Base-by-base conservation (phyloP, 2,113 vertebrate species). In the Myiopsitta monachus region DNA sequence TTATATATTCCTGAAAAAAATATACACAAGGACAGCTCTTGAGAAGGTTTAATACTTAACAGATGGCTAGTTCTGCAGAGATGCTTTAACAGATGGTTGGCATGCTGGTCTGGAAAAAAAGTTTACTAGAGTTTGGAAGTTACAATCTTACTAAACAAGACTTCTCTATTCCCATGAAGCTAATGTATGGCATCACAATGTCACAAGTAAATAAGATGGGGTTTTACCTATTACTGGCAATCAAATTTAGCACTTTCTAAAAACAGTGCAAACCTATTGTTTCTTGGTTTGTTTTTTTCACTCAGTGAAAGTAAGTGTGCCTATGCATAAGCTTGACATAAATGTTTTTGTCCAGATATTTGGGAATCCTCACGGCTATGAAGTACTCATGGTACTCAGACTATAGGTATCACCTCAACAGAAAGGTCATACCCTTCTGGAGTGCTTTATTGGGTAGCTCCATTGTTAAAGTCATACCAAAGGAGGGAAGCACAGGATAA, bases 31-130 rank as follows among this genome's bases (percentile, higher is more conserved):
- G 52, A 83, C 7, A 83, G 28, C 33, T 74, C 63, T 75, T 81
- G 77, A 93, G 89, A 93, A 91, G 54, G 95, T 91, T 95, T 92
- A 94, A 49, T 77, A 75, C 63, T 89, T 94, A 97, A 94, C 95
- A 98, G 97, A 97, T 95, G 92, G 94, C n/a, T 90, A 84, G 61
- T 47, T 96, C 66, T 97, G 62, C 47, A 94, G 62, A 87, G 77
- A 83, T 88, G 83, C 22, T 77, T 95, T 89, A 92, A 51, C 97
- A 98, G 95, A 97, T 97, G 96, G 96, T 69, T 97, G 92, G 78
- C 86, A 96, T 70, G 62, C 93, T 95, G 82, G 70, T 93, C 96
- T 95, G 81, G 84, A 55, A 92, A 94, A 93, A 76, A 89, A 64
- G 30, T 91, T 90, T 87, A 26, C 70, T 67, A 4, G 30, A 72